phyloP scores from a whole-genome alignment of 2,888 invertebrate genomes.

The Ophraella communa region DNA sequence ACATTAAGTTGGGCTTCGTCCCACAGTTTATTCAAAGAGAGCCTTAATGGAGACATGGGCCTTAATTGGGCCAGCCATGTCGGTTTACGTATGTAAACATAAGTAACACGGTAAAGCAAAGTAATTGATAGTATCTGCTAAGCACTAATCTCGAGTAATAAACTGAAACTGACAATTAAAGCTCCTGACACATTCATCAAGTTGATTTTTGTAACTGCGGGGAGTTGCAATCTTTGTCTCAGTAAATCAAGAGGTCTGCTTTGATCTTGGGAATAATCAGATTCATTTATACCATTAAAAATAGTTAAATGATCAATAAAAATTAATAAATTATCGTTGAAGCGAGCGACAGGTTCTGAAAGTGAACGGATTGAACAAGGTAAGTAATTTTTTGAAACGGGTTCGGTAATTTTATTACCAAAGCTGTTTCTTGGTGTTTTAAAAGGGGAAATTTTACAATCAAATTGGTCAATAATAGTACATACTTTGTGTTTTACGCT shows the following conservation, averaged over 20 bases:
- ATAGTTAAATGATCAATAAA: neutral
- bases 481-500: no score
- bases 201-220: neutral
- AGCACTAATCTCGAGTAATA: slow-evolving; percentile 13
- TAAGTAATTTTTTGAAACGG: neutral
- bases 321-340: slow-evolving; percentile 15
- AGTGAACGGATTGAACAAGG: slow-evolving; percentile 1
- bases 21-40: neutral
- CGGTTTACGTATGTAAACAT: slow-evolving; percentile 2
- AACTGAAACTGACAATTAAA: slow-evolving; percentile 18
- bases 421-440: neutral
- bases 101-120: neutral
- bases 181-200: slow-evolving; percentile 1
- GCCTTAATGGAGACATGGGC: neutral
- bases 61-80: neutral
- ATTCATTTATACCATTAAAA: slow-evolving; percentile 15
- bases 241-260: slow-evolving; percentile 15
- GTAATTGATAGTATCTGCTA: slow-evolving; percentile 5
- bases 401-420: neutral
- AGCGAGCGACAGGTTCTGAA: slow-evolving; percentile 15
- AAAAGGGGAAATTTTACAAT: neutral
- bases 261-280: slow-evolving; percentile 17
- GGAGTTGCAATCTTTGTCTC: slow-evolving; percentile 11
- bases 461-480: no score
- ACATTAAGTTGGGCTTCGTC: neutral